Percentiles rank a stretch among this genome's conserved stretches.
phyloP scores from a whole-genome alignment of 2,113 vertebrate species.

The Vireo altiloquus region DNA sequence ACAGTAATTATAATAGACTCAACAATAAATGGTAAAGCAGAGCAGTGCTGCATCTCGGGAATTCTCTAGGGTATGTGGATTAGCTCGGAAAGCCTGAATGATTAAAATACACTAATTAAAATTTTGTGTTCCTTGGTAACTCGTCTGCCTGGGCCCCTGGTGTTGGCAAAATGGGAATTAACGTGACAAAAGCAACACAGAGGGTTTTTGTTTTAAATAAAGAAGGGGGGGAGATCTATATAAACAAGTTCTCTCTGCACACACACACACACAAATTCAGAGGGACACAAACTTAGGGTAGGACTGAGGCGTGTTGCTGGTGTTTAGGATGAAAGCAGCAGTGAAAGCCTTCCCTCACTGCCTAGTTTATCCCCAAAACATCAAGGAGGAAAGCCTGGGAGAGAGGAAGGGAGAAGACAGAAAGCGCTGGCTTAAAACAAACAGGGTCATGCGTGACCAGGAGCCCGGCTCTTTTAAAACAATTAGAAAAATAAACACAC shows the following conservation, averaged over 20 bases:
- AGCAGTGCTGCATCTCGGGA: constrained; percentile 99
- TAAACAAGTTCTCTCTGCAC: constrained; percentile 87
- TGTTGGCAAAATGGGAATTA: constrained; percentile 99
- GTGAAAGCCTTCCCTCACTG: neutral
- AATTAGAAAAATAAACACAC: constrained; percentile 46
- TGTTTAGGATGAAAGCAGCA: constrained; percentile 31
- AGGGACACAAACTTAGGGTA: constrained; percentile 72
- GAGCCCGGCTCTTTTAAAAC: constrained; percentile 55
- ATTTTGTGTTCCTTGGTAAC: constrained; percentile 99
- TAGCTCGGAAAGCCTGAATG: constrained; percentile 99
- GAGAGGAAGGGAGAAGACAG: neutral
- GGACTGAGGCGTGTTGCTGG: constrained; percentile 11
- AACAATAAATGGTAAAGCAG: constrained; percentile 99
- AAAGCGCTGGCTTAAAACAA: neutral
- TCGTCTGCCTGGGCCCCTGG: constrained; percentile 99
- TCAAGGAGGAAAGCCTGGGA: neutral
- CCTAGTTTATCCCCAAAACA: neutral
- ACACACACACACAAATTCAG: constrained; percentile 29
- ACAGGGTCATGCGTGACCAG: neutral
- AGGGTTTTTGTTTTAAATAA: constrained; percentile 93
- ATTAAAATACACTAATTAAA: constrained; percentile 99
- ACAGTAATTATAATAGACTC: constrained; percentile 99
- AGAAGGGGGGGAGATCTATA: constrained; percentile 87
- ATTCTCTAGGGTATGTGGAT: constrained; percentile 99
- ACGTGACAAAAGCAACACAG: constrained; percentile 98